Percentiles rank a stretch among this genome's conserved stretches.
These are phyloP conservation scores for Trichogramma pretiosum DNA, from an alignment of 1,140 invertebrate species.

Conservation along the genomic window DNA sequence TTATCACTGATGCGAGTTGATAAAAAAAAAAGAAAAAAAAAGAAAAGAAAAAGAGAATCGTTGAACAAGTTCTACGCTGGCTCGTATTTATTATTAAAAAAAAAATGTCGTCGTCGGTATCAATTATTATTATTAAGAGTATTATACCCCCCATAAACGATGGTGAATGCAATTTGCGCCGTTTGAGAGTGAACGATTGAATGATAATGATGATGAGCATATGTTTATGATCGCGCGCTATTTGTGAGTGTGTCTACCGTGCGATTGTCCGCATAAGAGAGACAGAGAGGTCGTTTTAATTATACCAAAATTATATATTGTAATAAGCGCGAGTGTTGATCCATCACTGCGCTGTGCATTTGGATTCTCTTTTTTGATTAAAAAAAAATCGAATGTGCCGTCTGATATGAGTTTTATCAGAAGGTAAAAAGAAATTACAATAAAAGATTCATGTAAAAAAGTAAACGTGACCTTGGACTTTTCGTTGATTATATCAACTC, in stretches of 20 bases:
- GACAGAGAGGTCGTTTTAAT: too few relatives aligned
- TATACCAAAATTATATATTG: slow-evolving; percentile 10
- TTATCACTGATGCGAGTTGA: too few relatives aligned
- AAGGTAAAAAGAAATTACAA: slow-evolving; percentile 2
- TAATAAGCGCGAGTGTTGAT: slow-evolving; percentile 17
- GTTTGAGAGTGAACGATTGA: too few relatives aligned
- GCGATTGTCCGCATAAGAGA: slow-evolving; percentile 2
- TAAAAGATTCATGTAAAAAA: slow-evolving; percentile 13
- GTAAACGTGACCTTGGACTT: too few relatives aligned
- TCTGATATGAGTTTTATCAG: slow-evolving; percentile 14
- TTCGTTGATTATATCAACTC: slow-evolving; percentile 10
- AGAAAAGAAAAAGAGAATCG: slow-evolving; percentile 7
- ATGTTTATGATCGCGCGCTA: slow-evolving; percentile 8
- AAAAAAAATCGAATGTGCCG: too few relatives aligned
- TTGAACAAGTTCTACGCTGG: slow-evolving; percentile 8
- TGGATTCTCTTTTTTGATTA: slow-evolving; percentile 14
- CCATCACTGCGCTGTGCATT: slow-evolving; percentile 11
- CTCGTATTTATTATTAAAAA: background rate
- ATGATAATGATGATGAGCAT: background rate
- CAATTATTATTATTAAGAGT: too few relatives aligned
- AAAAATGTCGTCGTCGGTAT: too few relatives aligned
- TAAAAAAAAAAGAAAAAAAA: too few relatives aligned
- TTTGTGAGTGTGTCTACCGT: too few relatives aligned
- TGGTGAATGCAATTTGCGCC: too few relatives aligned
- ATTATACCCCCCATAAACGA: too few relatives aligned